These are phyloP conservation scores for Actenoides lindsayi DNA, from an alignment of 2,113 vertebrate genomes.

Conservation along the genomic window DNA sequence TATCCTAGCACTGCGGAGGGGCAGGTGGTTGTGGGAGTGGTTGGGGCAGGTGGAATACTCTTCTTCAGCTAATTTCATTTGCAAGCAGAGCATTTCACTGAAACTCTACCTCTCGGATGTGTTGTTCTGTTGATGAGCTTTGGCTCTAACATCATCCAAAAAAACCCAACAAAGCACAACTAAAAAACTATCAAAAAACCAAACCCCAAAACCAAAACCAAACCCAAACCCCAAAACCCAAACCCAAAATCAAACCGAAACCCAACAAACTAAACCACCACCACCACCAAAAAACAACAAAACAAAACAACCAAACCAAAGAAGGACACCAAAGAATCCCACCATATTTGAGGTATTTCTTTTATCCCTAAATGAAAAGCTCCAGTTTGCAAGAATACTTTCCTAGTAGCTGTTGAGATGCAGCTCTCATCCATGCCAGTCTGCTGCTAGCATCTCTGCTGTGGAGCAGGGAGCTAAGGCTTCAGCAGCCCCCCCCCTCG, in stretches of 20 bases:
- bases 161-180: no score
- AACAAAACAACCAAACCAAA: no score
- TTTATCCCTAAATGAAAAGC: neutral
- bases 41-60: neutral
- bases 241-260: no score
- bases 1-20: neutral
- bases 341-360: neutral
- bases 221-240: no score
- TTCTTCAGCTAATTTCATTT: neutral
- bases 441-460: neutral
- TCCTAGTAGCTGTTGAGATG: neutral
- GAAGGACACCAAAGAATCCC: no score
- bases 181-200: no score
- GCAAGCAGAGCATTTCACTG: neutral
- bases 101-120: neutral
- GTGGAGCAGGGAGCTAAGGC: neutral
- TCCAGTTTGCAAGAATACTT: neutral
- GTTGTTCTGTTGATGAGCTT: neutral
- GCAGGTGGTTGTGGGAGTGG: neutral
- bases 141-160: neutral
- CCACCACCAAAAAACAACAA: no score
- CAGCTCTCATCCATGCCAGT: accelerated
- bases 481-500: neutral
- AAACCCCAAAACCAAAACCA: no score
- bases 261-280: no score